These are phyloP conservation scores for Oxycera nigricornis DNA, from an alignment of 2,888 invertebrate genomes.

Conservation along the genomic window DNA sequence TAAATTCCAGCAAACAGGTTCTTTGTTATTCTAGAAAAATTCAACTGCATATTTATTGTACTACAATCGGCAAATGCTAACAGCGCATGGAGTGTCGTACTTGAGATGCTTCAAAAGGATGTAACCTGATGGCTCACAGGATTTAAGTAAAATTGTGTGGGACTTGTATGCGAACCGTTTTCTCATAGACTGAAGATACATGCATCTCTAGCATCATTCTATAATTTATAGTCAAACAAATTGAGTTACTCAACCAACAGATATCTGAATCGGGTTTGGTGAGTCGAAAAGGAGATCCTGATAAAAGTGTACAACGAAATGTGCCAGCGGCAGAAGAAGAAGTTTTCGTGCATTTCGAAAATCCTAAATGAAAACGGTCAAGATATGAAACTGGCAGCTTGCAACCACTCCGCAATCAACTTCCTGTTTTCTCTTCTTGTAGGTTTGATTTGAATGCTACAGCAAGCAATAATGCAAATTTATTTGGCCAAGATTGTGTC, in stretches of 20 bases:
- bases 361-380: conserved; percentile 21
- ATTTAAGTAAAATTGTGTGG: no score
- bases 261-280: no score
- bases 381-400: conserved; percentile 12
- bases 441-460: not conserved
- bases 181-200: no score
- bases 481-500: conserved; percentile 9
- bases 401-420: conserved; percentile 5
- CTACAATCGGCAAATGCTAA: no score
- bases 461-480: conserved; percentile 28
- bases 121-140: no score
- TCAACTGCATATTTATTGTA: not conserved
- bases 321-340: not conserved
- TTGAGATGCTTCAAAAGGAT: no score
- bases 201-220: no score
- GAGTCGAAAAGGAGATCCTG: not conserved
- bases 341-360: not conserved
- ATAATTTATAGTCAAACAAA: no score
- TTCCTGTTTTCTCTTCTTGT: not conserved
- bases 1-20: not conserved
- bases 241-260: no score
- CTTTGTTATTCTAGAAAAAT: not conserved
- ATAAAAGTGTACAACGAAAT: not conserved
- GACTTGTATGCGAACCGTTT: no score
- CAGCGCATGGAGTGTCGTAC: no score